Evolutionary conservation across 2,113 vertebrate genomes (phyloP).

Genomic region (Prochilodus magdalenae): DNA sequence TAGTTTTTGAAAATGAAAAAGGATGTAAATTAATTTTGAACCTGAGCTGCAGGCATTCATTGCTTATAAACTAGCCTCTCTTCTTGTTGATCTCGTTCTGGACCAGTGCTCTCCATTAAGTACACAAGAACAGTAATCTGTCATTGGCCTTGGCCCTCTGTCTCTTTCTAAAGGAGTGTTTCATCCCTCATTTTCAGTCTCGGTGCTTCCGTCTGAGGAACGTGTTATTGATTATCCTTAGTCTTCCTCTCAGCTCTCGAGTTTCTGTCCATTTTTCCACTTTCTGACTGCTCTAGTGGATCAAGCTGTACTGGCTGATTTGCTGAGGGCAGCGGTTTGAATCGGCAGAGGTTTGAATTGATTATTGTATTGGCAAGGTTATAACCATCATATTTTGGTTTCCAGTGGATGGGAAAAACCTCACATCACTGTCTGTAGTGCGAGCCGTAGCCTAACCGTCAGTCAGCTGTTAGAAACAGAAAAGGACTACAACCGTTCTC

Average conservation of each 20-base stretch:
- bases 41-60: constrained; percentile 5
- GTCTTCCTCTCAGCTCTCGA: background rate
- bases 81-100: background rate
- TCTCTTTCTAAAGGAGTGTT: background rate
- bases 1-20: constrained; percentile 8
- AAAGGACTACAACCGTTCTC: no score
- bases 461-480: no score
- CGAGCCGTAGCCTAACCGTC: no score
- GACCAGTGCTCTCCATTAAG: background rate
- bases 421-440: no score
- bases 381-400: background rate
- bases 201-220: background rate
- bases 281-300: background rate
- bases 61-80: constrained; percentile 1
- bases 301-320: background rate
- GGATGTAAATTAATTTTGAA: background rate
- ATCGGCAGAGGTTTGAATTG: no score
- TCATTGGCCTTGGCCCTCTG: constrained; percentile 1
- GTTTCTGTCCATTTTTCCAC: background rate
- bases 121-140: background rate
- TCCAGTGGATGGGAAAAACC: no score
- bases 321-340: background rate
- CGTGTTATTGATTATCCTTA: background rate
- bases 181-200: background rate
- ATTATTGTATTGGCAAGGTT: no score